A percentile compares a stretch with the other conserved stretches of the same genome.
These are phyloP conservation scores for Verasper variegatus DNA, from an alignment of 2,113 vertebrate genomes.

Conservation along the genomic window DNA sequence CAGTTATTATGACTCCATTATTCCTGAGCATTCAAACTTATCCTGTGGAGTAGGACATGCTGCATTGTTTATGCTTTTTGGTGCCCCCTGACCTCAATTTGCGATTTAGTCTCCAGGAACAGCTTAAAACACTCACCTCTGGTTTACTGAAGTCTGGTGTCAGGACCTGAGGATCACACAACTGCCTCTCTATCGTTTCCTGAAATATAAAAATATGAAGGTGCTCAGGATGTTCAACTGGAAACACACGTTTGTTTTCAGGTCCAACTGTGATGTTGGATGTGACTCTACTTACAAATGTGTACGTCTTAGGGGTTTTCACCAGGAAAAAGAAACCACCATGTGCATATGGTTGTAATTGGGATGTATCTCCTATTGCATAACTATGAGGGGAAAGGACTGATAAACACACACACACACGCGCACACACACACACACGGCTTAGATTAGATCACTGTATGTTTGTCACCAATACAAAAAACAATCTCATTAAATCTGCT, in stretches of 20 bases:
- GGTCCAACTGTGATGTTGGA: not conserved
- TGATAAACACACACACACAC: conserved; percentile 68
- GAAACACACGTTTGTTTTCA: not conserved
- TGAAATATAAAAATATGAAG: conserved; percentile 62
- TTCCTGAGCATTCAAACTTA: too few relatives aligned
- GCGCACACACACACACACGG: conserved; percentile 18
- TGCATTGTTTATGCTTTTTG: too few relatives aligned
- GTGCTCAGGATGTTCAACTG: not conserved
- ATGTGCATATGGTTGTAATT: conserved; percentile 89
- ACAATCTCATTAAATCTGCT: not conserved
- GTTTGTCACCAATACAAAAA: not conserved
- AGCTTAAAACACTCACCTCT: conserved; percentile 84
- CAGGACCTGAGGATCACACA: conserved; percentile 88
- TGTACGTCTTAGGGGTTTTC: conserved; percentile 89
- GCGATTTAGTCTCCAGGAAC: not conserved
- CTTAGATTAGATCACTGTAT: not conserved
- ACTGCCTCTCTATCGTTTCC: conserved; percentile 90
- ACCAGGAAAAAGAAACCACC: conserved; percentile 93
- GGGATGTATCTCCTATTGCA: conserved; percentile 90
- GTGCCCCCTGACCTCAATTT: not conserved
- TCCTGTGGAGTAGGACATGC: too few relatives aligned
- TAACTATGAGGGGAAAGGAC: conserved; percentile 94
- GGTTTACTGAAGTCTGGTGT: conserved; percentile 94
- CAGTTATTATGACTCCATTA: too few relatives aligned
- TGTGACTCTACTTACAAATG: conserved; percentile 88